Percentiles rank a stretch among this genome's conserved stretches.
Conservation (phyloP, 2,797 vertebrate genomes). For the Phrynocephalus vlangalii region DNA sequence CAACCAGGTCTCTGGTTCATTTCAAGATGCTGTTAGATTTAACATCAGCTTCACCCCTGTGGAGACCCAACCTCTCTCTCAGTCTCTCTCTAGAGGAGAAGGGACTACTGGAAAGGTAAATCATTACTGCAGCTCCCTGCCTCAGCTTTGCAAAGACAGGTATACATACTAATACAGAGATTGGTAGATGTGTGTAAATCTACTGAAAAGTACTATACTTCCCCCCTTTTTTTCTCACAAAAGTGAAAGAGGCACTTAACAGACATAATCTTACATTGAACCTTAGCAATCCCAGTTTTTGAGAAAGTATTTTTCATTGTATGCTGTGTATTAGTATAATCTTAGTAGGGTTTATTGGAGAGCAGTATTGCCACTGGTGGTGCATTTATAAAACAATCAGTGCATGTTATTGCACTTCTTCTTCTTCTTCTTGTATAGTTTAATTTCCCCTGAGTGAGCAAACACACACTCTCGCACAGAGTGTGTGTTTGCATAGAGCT, state of each 20-base stretch:
- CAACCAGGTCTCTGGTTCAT: constrained; percentile 18
- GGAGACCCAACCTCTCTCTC: background rate
- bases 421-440: constrained; percentile 43
- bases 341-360: constrained; percentile 37
- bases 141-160: background rate
- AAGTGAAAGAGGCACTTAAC: background rate
- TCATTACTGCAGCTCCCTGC: background rate
- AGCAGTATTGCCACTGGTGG: constrained; percentile 43
- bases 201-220: background rate
- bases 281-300: background rate
- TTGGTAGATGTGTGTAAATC: background rate
- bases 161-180: background rate
- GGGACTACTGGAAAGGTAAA: background rate
- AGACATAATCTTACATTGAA: background rate
- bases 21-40: constrained; percentile 6
- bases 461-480: no score
- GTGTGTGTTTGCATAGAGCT: background rate
- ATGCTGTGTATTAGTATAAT: constrained; percentile 28
- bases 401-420: constrained; percentile 40
- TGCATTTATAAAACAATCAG: constrained; percentile 62
- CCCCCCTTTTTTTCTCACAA: background rate
- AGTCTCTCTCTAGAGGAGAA: background rate
- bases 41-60: background rate
- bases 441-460: constrained; percentile 54
- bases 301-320: constrained; percentile 25